phyloP scores from a whole-genome alignment of 2,113 vertebrate species.

The Hippocampus abdominalis region DNA sequence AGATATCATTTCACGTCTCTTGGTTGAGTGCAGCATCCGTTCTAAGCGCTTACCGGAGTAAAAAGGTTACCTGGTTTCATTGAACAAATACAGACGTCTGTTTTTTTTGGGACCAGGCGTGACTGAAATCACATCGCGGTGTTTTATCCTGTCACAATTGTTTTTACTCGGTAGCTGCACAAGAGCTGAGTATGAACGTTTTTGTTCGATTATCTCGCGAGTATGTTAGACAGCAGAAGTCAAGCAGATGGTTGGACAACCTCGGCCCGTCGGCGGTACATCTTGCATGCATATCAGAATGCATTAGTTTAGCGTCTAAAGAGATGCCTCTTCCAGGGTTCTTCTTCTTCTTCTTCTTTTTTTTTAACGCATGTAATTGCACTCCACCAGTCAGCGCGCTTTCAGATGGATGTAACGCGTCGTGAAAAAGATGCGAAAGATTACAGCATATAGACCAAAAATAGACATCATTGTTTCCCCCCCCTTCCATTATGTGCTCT shows the following conservation, averaged over 20 bases:
- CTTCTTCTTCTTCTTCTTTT: not conserved
- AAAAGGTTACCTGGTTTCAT: slow-evolving; percentile 20
- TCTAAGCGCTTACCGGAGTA: slow-evolving; percentile 14
- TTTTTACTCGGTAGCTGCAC: slow-evolving; percentile 22
- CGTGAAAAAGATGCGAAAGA: not conserved
- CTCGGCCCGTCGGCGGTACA: no score
- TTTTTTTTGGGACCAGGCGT: slow-evolving; percentile 23
- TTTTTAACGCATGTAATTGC: slow-evolving; percentile 10
- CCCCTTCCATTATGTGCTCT: slow-evolving; percentile 23
- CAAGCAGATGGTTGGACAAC: slow-evolving; percentile 12
- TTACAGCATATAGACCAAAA: slow-evolving; percentile 4
- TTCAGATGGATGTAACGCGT: slow-evolving; percentile 1
- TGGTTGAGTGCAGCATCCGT: slow-evolving; percentile 18
- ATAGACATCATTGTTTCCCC: slow-evolving; percentile 22
- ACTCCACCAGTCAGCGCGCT: not conserved
- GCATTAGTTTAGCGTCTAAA: not conserved
- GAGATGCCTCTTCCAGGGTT: not conserved
- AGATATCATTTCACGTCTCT: slow-evolving; percentile 23
- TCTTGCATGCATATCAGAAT: not conserved
- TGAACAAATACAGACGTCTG: slow-evolving; percentile 23
- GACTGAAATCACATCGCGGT: slow-evolving; percentile 32
- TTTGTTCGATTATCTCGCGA: slow-evolving; percentile 31
- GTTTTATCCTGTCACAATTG: slow-evolving; percentile 43
- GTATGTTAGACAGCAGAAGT: slow-evolving; percentile 17
- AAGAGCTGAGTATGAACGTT: slow-evolving; percentile 31